phyloP scores from a whole-genome alignment of 23 tunicate genomes.

The Halocynthia roretzi region DNA sequence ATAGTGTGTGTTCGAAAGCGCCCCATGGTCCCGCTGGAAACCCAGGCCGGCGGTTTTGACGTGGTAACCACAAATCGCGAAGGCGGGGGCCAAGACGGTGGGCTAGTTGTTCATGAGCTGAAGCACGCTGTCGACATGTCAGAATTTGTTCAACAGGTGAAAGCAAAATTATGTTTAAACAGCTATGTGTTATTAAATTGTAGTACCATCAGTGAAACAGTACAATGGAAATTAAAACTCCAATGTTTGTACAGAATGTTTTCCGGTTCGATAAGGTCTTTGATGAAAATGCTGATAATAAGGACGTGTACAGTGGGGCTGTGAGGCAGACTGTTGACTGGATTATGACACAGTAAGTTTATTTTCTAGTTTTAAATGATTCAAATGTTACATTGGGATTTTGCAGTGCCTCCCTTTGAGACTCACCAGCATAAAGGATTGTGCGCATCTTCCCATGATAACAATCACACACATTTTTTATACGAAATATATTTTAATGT shows the following conservation, averaged over 20 bases:
- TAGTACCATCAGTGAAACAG: not conserved
- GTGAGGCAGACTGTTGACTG: conserved; percentile 18
- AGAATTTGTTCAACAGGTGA: conserved; percentile 24
- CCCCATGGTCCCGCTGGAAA: conserved; percentile 11
- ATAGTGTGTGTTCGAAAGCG: conserved; percentile 24
- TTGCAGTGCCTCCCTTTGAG: too few species aligned
- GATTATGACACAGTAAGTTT: conserved; percentile 20
- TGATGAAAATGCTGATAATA: not conserved
- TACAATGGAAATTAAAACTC: conserved; percentile 1
- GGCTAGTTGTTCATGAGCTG: conserved; percentile 21
- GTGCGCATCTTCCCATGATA: too few species aligned
- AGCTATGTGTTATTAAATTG: not conserved
- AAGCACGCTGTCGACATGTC: conserved; percentile 26
- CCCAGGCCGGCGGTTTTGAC: conserved; percentile 7
- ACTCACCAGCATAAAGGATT: too few species aligned
- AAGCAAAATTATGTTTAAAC: not conserved
- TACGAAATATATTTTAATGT: too few species aligned
- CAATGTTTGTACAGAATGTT: conserved; percentile 1
- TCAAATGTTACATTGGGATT: too few species aligned
- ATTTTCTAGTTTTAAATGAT: too few species aligned
- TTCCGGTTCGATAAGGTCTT: conserved; percentile 26
- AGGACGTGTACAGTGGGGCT: conserved; percentile 20
- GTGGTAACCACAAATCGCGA: conserved; percentile 15
- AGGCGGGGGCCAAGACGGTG: conserved; percentile 19
- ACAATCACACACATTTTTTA: too few species aligned